Evolutionary conservation across 2,113 vertebrate species (phyloP), one percentile per base, ranked within the genome.

Genomic region (Pongo abelii): DNA sequence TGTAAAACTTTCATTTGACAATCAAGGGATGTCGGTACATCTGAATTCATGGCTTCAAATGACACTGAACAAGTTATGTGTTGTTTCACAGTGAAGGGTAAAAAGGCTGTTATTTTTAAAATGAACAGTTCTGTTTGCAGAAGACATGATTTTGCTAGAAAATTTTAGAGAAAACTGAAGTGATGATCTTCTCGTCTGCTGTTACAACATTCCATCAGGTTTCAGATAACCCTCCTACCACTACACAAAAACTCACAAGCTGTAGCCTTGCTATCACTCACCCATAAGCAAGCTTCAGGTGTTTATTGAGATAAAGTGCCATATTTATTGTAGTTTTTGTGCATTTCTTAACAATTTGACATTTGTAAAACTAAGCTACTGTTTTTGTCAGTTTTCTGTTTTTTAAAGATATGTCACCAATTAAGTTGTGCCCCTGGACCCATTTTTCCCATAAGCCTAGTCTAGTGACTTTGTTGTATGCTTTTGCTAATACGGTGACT

Each of bases 121-220:
- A 84, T 61, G 32, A 88, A 38, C 52, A 89, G 3, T 77, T 6
- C 4, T 50, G 46, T 85, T 83, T 97, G 22, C 6, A 84, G 72
- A 84, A 32, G 35, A 40, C 25, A 77, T 27, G 0, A 32, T 52
- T 87, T 87, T 74, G n/a, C 38, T 61, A 20, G 48, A 72, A n/a
- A 72, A 46, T 23, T 4, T 23, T 74, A 14, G 78, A 89, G n/a
- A 30, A 48, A 11, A 74, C 4, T 25, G 23, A 10, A 40, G 4
- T n/a, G 12, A 46, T 69, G 70, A 32, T 61, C 4, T 95, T 93
- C 92, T 79, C 12, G 46, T 78, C 2, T 83, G 27, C n/a, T 43
- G 1, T 70, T 40, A 18, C 4, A 69, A 27, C 46, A 6, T 32
- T 59, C 79, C 30, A 3, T 52, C 32, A 0, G 0, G 8, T 52